phyloP scores from a whole-genome alignment of 2,888 invertebrate species.

The Zygothrica quintamaculata region DNA sequence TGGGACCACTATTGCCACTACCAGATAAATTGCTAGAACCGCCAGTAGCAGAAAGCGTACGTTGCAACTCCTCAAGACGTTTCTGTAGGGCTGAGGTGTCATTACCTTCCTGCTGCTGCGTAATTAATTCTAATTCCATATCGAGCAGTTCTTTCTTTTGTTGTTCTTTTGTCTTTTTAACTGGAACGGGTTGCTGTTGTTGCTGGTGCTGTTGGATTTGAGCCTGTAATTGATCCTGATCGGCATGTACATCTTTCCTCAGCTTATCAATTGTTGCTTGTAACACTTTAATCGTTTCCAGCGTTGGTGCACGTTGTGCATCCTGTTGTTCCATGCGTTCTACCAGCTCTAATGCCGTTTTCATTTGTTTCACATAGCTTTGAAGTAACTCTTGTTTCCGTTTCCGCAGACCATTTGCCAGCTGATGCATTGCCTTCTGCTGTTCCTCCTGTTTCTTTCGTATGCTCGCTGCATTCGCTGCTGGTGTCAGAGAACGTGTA shows the following conservation, averaged over 20 bases:
- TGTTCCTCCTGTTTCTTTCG: constrained; percentile 91
- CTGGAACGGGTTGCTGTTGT: constrained; percentile 74
- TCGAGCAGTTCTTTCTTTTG: constrained; percentile 95
- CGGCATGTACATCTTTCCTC: constrained; percentile 83
- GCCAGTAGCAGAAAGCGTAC: constrained; percentile 72
- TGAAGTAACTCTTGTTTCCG: constrained; percentile 94
- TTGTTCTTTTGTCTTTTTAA: constrained; percentile 90
- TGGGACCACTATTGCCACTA: constrained; percentile 46
- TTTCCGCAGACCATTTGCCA: constrained; percentile 92
- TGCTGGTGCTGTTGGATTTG: constrained; percentile 82
- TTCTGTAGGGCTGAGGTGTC: constrained; percentile 93
- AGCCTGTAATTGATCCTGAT: constrained; percentile 84
- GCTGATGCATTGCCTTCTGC: constrained; percentile 90
- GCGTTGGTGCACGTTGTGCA: constrained; percentile 90
- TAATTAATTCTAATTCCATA: constrained; percentile 95
- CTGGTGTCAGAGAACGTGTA: constrained; percentile 85
- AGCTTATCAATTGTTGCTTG: constrained; percentile 91
- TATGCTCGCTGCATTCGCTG: constrained; percentile 87
- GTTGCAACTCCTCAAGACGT: constrained; percentile 89
- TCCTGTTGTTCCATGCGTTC: constrained; percentile 90
- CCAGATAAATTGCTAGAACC: constrained; percentile 28
- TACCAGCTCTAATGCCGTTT: constrained; percentile 91
- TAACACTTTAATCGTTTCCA: constrained; percentile 92
- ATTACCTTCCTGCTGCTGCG: constrained; percentile 93
- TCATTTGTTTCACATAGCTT: constrained; percentile 95